A percentile compares a stretch with the other conserved stretches of the same genome.
Evolutionary conservation across 1,140 invertebrate genomes (phyloP).

Genomic region (Macrostomum lignano): DNA sequence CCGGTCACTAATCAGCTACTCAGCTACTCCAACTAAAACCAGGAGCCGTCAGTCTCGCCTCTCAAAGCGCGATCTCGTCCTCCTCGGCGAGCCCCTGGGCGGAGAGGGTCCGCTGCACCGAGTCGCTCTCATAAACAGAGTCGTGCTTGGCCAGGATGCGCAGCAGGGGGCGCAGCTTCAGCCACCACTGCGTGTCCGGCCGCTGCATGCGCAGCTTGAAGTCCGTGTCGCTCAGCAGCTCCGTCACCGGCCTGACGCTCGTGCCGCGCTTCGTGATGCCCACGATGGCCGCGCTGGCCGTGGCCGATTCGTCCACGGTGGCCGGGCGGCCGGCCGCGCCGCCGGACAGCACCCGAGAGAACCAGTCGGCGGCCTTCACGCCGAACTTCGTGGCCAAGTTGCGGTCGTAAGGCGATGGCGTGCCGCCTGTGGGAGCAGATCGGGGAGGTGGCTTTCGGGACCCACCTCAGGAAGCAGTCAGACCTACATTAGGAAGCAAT

Average conservation of each 20-base stretch:
- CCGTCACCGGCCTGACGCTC: constrained; percentile 1
- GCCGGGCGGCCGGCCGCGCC: too few species aligned
- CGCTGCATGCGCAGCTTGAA: not conserved
- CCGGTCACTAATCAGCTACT: too few species aligned
- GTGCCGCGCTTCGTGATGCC: not conserved
- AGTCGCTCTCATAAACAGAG: constrained; percentile 63
- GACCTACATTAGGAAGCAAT: too few species aligned
- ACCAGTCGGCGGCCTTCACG: constrained; percentile 40
- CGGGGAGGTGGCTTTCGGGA: not conserved
- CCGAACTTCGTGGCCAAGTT: constrained; percentile 97
- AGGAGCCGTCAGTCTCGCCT: too few species aligned
- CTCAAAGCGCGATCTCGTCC: too few species aligned
- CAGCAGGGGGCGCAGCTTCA: constrained; percentile 67
- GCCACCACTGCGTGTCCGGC: constrained; percentile 61
- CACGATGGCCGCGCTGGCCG: too few species aligned
- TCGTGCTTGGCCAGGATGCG: constrained; percentile 90
- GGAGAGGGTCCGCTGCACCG: too few species aligned
- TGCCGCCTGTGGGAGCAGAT: constrained; percentile 30
- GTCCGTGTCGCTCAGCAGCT: constrained; percentile 1
- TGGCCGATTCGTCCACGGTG: too few species aligned
- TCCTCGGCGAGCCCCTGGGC: too few species aligned
- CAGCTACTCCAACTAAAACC: too few species aligned
- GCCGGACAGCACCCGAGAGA: not conserved
- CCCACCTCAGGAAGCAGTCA: not conserved
- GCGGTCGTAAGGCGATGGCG: constrained; percentile 80